Conservation (phyloP, 2,888 invertebrate genomes). For the Limnephilus marmoratus region DNA sequence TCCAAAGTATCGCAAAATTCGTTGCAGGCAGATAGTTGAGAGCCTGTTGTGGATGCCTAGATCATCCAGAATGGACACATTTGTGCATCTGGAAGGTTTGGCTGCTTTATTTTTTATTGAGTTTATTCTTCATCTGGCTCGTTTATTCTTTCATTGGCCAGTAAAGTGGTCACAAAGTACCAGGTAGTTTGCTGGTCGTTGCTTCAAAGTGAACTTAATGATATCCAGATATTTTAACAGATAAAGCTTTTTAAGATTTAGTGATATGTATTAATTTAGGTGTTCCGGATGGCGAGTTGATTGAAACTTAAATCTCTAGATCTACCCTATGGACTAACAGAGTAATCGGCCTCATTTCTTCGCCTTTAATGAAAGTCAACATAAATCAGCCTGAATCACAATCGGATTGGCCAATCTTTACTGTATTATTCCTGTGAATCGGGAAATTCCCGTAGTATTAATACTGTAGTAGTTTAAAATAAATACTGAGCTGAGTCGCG, state of each 20-base stretch:
- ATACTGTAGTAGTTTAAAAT: neutral
- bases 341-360: slow-evolving; percentile 16
- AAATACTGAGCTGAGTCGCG: neutral
- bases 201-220: neutral
- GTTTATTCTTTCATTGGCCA: neutral
- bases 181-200: neutral
- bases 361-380: slow-evolving; percentile 52
- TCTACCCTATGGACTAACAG: neutral
- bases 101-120: too few species aligned
- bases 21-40: too few species aligned
- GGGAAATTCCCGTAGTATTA: neutral
- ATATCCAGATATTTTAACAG: slow-evolving; percentile 11
- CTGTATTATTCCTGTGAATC: slow-evolving; percentile 7
- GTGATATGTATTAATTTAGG: slow-evolving; percentile 19
- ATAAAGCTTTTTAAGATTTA: slow-evolving; percentile 10
- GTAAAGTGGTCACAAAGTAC: neutral
- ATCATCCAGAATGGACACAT: too few species aligned
- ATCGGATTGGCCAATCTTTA: slow-evolving; percentile 58
- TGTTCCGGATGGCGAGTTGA: slow-evolving; percentile 5
- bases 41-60: too few species aligned
- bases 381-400: slow-evolving; percentile 58
- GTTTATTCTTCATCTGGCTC: too few species aligned
- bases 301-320: slow-evolving; percentile 1
- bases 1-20: too few species aligned
- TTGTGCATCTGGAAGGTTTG: too few species aligned